Evolutionary conservation across 2,888 invertebrate genomes (phyloP), one percentile per base, ranked within the genome.

Genomic region (Ormyrus nitidulus): DNA sequence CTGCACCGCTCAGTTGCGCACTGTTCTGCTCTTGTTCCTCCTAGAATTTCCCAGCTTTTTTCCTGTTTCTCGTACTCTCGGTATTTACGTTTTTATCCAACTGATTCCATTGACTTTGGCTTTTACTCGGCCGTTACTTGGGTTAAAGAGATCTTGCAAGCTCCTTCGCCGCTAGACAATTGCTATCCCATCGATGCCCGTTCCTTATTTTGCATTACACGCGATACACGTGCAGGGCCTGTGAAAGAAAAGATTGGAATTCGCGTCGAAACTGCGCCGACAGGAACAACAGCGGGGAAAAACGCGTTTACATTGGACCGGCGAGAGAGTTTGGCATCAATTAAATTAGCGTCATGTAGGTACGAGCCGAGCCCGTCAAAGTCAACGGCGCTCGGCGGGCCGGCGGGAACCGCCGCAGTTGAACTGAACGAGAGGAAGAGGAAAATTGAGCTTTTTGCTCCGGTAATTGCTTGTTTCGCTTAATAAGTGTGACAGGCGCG

Each of bases 391-490:
- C 44, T 5, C 19, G 6, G 62, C 9, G 13, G 68, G 46, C 58
- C 48, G 65, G 54, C 65, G 46, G 3, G 19, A 34, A 58, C 58
- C 13, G 58, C n/a, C 46, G 13, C 46, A 19, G 19, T 19, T 19
- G 19, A 19, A 19, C 46, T 13, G 66, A 62, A 53, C 48, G n/a
- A 66, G 77, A 76, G 81, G 79, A 81, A 81, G 79, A 72, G 61
- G 81, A 61, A 61, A 80, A 81, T 80, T 81, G 81, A 81, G 80
- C 78, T 78, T 73, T 66, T 79, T 81, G 76, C 58, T 61, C 73
- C 71, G 58, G 76, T 65, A 81, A 83, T 81, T 83, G 83, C 85
- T 87, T 86, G 85, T 85, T 86, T 85, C 84, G 84, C 85, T 86
- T 85, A 85, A 86, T 85, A 81, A 86, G 84, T 83, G 83, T 76